Base-by-base conservation (phyloP, 2,113 vertebrate species). In the Ptyas mucosa region DNA sequence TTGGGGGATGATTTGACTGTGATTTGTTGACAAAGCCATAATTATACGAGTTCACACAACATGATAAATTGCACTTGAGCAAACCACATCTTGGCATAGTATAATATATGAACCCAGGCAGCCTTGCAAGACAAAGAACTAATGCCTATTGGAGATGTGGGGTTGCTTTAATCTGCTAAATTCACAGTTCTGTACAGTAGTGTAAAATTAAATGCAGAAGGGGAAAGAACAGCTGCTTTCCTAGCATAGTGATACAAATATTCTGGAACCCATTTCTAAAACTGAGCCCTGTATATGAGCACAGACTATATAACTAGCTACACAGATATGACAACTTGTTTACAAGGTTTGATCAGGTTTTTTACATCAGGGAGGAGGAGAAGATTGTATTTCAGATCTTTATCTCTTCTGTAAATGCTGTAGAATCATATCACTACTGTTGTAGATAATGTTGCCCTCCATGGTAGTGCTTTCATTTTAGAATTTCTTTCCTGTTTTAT, bases 111-210 rank as follows among this genome's bases (percentile, higher is more conserved):
- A 39, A 20, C 34, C 7, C 46, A 43, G 51, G 11, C 24, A 75
- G 24, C n/a, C 43, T 52, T n/a, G 6, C 21, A 89, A 43, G 29
- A n/a, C 4, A 92, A 93, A 95, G 93, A 95, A 95, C 93, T 94
- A 91, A 92, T 95, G 94, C 55, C 90, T 92, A n/a, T 91, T 86
- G 52, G 92, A 96, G 91, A 91, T 89, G 94, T 24, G 92, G 87
- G 10, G 26, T 5, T 52, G 3, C n/a, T 85, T 61, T 92, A 89
- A 46, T 64, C 18, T 54, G 51, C 8, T 89, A 46, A 29, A 24
- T 88, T 89, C 86, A 43, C 49, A 39, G 51, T 64, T n/a, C 26
- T 52, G 5, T 49, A 55, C 55, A 26, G 54, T 89, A 26, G 52
- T 43, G 12, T 85, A 29, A 85, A 89, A 49, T 53, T 20, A n/a